Conservation (phyloP, 2,113 vertebrate genomes). For the Gracilinanus agilis region DNA sequence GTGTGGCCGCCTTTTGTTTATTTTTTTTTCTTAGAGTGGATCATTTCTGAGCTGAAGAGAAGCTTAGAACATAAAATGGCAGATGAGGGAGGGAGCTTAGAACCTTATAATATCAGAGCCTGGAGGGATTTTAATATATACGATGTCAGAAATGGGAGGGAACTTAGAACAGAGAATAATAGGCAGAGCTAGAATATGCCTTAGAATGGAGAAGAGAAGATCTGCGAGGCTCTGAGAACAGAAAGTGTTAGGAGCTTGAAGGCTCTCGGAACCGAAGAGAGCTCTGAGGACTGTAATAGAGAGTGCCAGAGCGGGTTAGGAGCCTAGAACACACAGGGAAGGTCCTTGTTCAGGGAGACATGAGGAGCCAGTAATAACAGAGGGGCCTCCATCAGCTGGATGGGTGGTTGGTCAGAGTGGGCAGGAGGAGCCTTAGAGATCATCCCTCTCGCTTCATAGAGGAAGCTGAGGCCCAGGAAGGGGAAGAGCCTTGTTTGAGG, state of each 20-base stretch:
- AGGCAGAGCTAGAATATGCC: background rate
- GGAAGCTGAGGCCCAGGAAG: background rate
- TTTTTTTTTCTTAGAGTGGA: background rate
- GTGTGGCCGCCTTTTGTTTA: no score
- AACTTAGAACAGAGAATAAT: background rate
- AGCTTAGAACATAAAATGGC: background rate
- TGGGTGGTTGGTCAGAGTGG: background rate
- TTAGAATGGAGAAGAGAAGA: background rate
- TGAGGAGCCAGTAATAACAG: background rate
- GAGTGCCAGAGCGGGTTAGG: background rate
- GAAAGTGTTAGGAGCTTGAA: background rate
- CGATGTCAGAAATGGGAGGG: no score
- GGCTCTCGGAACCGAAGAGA: background rate
- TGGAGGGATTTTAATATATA: background rate
- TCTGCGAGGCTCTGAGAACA: background rate
- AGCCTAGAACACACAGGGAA: background rate
- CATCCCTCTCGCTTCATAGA: background rate
- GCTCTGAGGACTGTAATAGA: background rate
- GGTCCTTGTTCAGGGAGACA: background rate
- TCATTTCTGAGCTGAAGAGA: background rate
- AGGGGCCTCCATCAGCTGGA: background rate
- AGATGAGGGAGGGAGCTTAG: background rate
- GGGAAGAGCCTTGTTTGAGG: background rate
- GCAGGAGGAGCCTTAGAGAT: background rate
- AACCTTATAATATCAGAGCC: background rate